Evolutionary conservation across 2,113 vertebrate genomes (phyloP), one percentile per base, ranked within the genome.

Genomic region (Trichechus manatus): DNA sequence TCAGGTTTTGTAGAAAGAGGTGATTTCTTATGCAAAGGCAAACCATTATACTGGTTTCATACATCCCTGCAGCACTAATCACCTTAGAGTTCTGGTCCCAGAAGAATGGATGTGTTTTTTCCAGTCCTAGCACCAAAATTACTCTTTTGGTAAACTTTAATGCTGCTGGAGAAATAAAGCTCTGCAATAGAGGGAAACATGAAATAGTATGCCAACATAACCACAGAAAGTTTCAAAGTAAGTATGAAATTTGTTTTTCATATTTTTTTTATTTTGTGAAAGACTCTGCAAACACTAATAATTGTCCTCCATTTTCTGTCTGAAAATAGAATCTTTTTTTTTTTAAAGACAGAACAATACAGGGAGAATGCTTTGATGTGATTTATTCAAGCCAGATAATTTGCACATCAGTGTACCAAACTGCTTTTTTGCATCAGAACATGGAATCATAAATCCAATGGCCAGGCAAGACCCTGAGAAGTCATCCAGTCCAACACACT

Each of bases 1-100:
- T 78, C 44, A 50, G 87, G n/a, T 81, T 95, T 84, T 91, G 44
- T 93, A 87, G 66, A 89, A 80, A 36, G 17, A 94, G 70, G 42
- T 92, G 94, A 92, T 96, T 97, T 94, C 77, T 97, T 85, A 64
- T 75, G 72, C 68, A 82, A 94, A 94, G 2, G 36, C 84, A 96
- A 91, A 74, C 87, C 29, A 66, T 91, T 89, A 72, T 66, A 61
- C 31, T 39, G 84, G 84, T 88, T 95, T 97, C 77, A 86, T 82
- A 92, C 27, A 86, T 93, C 61, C 50, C 91, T 53, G 27, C 39
- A 96, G 77, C 75, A 75, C 93, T 95, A 91, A 95, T 87, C 91
- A 92, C 83, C 75, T 93, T 59, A 23, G 70, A 78, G 15, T 84
- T 96, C 47, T 93, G 33, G 50, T 85, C 75, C 59, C 93, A 82